Evolutionary conservation across 1,140 invertebrate genomes (phyloP), one percentile per base, ranked within the genome.

Genomic region (Lordiphosa stackelbergi): DNA sequence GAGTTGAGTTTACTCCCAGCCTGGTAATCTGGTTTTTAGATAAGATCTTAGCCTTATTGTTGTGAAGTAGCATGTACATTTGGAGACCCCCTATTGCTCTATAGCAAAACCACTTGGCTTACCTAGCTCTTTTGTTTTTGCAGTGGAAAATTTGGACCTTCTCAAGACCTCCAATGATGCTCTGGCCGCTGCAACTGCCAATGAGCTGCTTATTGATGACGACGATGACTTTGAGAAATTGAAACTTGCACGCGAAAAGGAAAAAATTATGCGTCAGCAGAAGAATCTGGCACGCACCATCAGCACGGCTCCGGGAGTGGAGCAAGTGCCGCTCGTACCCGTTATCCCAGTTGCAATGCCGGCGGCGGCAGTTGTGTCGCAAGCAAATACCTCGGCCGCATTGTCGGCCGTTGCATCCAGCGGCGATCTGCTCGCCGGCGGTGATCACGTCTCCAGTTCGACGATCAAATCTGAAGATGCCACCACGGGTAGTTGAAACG

Each of bases 161-260:
- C 28, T 31, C 28, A 71, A 69, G 55, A 58, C 77, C 2, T 85
- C 81, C 0, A 69, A 5, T 34, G 85, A 86, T 65, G 16, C 70
- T 4, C 40, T 81, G 35, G 62, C 36, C 47, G 9, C 45, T 10
- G 24, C 24, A 5, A 41, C 36, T 8, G 8, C 41, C 0, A 64
- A 61, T 16, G 43, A 54, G 5, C 69, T 62, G 12, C 53, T 55
- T 4, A 69, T 57, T 1, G 65, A 83, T 40, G 69, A 69, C 4
- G 69, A 64, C 11, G 90, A 90, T 63, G 90, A 91, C 54, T 91
- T 91, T 36, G 89, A 89, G 2, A 90, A 89, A 64, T 59, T 91
- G 4, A 90, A 90, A 61, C 72, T 65, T 0, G 81, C 89, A 12
- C 85, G 90, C 4, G 88, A 90, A 55, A 89, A 89, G 48, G 87